Evolutionary conservation across 92 coral and sea anemone species (phyloP), one percentile per base, ranked within the genome.

Genomic region (Phenganax subtilis): DNA sequence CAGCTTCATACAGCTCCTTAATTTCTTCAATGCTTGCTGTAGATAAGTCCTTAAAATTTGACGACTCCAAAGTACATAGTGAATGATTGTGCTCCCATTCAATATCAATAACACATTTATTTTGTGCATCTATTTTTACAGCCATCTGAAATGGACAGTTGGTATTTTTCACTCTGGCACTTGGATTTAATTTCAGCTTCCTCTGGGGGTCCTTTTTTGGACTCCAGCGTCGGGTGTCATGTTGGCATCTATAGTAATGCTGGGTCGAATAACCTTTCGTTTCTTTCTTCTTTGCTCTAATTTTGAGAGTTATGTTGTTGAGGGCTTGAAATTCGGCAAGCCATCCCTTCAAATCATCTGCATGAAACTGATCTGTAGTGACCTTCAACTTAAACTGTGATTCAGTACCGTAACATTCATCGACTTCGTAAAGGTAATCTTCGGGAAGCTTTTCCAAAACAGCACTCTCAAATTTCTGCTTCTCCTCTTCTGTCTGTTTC

Each of bases 1-100:
- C 92, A 81, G 84, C 57, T 86, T 89, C 88, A 87, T 73, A 89
- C 86, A 89, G 86, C 74, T 79, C 78, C 75, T 79, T 80, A 67
- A 60, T 29, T 80, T 68, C 75, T 71, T 80, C 74, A 7, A 70
- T 69, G 44, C 79, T 54, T 55, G 7, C 85, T 0, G 79, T 25
- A 17, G 85, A 81, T 52, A 81, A 61, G 12, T 71, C 69, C 11
- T 70, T 20, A 31, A 69, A 69, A 71, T 81, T 80, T 20, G 85
- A 70, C n/a, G 79, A 58, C 57, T 81, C 85, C 55, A 81, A 31
- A 74, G 76, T 81, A 54, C 2, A 72, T 54, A 81, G 37, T 47
- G 85, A 81, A 54, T 81, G 85, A 20, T 52, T 80, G 59, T 80
- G 84, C 62, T 80, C 75, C 84, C 84, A 65, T 31, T 80, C 63